Conservation (phyloP, 2,797 vertebrate genomes). For the Tauraco hartlaubi region DNA sequence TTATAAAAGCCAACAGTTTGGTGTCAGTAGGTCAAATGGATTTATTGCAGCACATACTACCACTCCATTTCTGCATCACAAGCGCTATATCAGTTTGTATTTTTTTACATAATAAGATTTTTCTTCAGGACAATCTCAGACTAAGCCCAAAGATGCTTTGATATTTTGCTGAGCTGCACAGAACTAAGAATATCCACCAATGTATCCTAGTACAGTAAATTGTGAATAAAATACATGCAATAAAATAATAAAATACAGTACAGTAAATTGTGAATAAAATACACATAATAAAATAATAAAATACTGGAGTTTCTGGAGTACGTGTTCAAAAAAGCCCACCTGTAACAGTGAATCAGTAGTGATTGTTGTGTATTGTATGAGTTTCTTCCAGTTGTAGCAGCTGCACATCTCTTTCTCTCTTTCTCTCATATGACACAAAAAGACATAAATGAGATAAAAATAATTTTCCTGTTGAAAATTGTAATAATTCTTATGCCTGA, state of each 20-base stretch:
- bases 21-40: not conserved
- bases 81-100: not conserved
- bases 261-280: not conserved
- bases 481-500: not conserved
- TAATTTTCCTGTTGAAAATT: not conserved
- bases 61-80: not conserved
- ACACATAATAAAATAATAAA: not conserved
- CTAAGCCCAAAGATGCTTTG: not conserved
- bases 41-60: not conserved
- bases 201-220: not conserved
- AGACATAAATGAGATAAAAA: not conserved
- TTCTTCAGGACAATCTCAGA: not conserved
- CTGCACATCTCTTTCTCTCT: not conserved
- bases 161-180: not conserved
- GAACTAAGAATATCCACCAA: not conserved
- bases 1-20: not conserved
- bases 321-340: not conserved
- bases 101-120: not conserved
- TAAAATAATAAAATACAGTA: no score
- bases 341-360: not conserved
- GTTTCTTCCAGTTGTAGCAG: not conserved
- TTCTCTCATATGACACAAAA: not conserved
- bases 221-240: no score
- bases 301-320: not conserved
- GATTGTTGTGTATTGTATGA: not conserved